A percentile compares a stretch with the other conserved stretches of the same genome.
These are phyloP conservation scores for Limnephilus lunatus DNA, from an alignment of 2,888 invertebrate species.

Conservation along the genomic window DNA sequence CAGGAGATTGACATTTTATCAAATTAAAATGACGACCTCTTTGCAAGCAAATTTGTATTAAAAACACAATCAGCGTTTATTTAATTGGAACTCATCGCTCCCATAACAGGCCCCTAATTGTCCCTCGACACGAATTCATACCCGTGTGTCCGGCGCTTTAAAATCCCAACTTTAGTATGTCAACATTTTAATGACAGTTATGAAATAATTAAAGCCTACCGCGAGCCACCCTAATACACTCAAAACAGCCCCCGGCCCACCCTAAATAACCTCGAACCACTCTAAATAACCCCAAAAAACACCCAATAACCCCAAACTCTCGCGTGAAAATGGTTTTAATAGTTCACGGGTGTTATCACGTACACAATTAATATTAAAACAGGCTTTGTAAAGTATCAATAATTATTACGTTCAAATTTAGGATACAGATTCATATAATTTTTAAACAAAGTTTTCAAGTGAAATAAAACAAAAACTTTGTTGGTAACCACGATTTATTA, in stretches of 20 bases:
- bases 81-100: background rate
- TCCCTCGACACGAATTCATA: constrained; percentile 17
- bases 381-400: background rate
- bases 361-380: background rate
- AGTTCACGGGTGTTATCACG: background rate
- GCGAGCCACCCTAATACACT: background rate
- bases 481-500: too few relatives aligned
- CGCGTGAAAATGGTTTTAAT: background rate
- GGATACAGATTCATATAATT: too few relatives aligned
- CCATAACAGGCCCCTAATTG: background rate
- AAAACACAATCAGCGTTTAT: background rate
- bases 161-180: background rate
- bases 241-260: constrained; percentile 8
- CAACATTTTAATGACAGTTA: constrained; percentile 37
- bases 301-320: background rate
- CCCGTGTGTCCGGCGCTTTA: background rate
- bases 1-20: background rate
- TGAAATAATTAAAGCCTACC: constrained; percentile 37
- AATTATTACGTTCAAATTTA: background rate
- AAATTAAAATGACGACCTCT: background rate
- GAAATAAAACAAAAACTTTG: too few relatives aligned
- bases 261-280: background rate
- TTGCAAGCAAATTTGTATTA: background rate
- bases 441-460: background rate
- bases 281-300: background rate